A percentile compares a stretch with the other conserved stretches of the same genome.
Evolutionary conservation across 2,888 invertebrate genomes (phyloP).

Genomic region (Macropis europaea): DNA sequence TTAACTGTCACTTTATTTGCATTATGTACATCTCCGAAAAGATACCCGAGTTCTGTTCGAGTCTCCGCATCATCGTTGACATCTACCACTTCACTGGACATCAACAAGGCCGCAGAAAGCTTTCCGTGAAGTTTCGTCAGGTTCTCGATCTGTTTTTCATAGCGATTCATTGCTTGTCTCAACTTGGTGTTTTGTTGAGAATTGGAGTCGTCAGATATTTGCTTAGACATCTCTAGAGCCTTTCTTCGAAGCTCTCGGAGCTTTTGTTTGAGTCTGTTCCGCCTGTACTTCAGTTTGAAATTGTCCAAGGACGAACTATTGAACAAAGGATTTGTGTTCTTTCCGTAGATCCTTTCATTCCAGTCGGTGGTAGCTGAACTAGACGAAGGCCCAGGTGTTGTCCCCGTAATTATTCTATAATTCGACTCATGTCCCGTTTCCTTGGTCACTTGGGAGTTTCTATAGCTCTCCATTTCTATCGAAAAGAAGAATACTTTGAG

Average conservation of each 20-base stretch:
- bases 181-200: constrained; percentile 48
- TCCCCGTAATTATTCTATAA: constrained; percentile 66
- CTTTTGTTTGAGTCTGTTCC: constrained; percentile 61
- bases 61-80: constrained; percentile 1
- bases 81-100: constrained; percentile 7
- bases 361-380: not conserved
- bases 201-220: constrained; percentile 53
- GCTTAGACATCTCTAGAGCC: constrained; percentile 57
- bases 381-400: constrained; percentile 47
- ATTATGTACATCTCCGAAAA: not conserved
- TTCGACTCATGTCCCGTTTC: constrained; percentile 50
- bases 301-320: constrained; percentile 38
- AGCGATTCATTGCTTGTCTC: constrained; percentile 66
- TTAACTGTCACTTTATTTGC: not conserved
- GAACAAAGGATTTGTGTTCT: not conserved
- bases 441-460: not conserved
- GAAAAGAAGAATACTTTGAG: no score
- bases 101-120: constrained; percentile 50
- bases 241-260: constrained; percentile 64
- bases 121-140: constrained; percentile 66
- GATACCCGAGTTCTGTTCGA: not conserved
- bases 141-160: constrained; percentile 69
- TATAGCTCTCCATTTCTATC: constrained; percentile 14
- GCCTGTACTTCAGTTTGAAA: constrained; percentile 57
- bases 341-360: constrained; percentile 1